These are phyloP conservation scores for Drosophila mercatorum DNA, from an alignment of 2,888 invertebrate genomes.

Conservation along the genomic window DNA sequence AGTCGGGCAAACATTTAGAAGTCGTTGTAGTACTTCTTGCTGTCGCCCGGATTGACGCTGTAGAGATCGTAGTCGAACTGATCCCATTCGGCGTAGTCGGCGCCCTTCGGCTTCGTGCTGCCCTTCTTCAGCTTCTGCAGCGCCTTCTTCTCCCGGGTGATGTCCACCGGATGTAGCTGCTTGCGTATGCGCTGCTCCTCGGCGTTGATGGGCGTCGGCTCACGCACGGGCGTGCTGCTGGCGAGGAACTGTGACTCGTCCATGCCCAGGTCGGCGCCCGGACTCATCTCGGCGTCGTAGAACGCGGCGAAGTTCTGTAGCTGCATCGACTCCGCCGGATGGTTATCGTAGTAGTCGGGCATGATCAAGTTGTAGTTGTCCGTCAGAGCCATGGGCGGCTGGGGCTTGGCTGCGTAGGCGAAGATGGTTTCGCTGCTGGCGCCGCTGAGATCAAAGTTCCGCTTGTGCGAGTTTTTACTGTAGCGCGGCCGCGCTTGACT, in stretches of 20 bases:
- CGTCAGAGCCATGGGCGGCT: conserved; percentile 66
- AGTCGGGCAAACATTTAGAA: conserved; percentile 35
- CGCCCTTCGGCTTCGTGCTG: conserved; percentile 63
- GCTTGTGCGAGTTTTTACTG: conserved; percentile 32
- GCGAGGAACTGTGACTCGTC: conserved; percentile 70
- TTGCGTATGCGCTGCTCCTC: conserved; percentile 73
- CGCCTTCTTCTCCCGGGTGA: conserved; percentile 60
- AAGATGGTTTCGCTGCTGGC: conserved; percentile 46
- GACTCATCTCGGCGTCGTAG: conserved; percentile 61
- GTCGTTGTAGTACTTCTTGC: conserved; percentile 62
- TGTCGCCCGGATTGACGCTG: conserved; percentile 72
- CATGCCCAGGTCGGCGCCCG: conserved; percentile 72
- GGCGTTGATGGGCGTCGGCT: conserved; percentile 69
- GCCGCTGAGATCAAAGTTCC: conserved; percentile 38
- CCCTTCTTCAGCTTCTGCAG: conserved; percentile 74
- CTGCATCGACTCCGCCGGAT: conserved; percentile 73
- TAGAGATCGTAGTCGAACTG: conserved; percentile 83
- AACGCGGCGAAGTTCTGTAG: conserved; percentile 78
- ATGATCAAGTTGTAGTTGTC: conserved; percentile 76
- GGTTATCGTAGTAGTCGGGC: conserved; percentile 74
- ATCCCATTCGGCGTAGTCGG: conserved; percentile 77
- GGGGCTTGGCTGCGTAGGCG: conserved; percentile 61
- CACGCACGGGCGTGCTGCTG: conserved; percentile 64
- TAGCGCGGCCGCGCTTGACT: conserved; percentile 59
- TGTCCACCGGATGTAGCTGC: conserved; percentile 65